phyloP scores from a whole-genome alignment of 2,113 vertebrate species.

The human (Homo sapiens) region GRCh38 chr5:146261001-146261500 shows the following conservation, averaged over 20 bases:
- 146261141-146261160: neutral
- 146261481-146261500: conserved; percentile 25
- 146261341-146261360: neutral
- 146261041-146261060: neutral
- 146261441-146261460: neutral
- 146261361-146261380: neutral
- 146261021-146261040: neutral
- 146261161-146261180: neutral
- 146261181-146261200: neutral
- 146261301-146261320: neutral
- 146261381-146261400: neutral
- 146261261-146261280: neutral
- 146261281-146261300: neutral
- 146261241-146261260: neutral
- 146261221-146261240: neutral
- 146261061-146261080: conserved; percentile 47
- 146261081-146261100: conserved; percentile 42
- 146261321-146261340: neutral
- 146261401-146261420: neutral
- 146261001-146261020: neutral
- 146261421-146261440: neutral
- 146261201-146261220: neutral
- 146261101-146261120: neutral
- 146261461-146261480: neutral
- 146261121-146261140: neutral